Evolutionary conservation across 2,888 invertebrate genomes (phyloP), one percentile per base, ranked within the genome.

Genomic region (Frankliniella fusca): DNA sequence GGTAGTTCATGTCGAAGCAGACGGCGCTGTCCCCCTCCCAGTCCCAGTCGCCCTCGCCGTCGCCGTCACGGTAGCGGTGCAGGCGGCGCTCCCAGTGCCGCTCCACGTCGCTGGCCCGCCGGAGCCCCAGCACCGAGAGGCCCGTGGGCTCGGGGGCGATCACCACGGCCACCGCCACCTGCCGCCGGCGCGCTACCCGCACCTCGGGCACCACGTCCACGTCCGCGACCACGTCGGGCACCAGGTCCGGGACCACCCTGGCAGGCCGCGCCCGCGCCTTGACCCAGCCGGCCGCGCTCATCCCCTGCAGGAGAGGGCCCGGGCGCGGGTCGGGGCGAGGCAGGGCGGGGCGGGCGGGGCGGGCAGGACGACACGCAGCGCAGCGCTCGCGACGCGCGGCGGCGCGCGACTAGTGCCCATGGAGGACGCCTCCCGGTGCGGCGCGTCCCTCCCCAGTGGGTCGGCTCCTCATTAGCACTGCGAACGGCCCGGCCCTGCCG

Each of bases 1-100:
- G 70, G 70, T 76, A 76, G 70, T 76, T 27, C 70, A 76, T 76
- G 27, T 76, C 70, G 70, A 76, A 27, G 70, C 70, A 76, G 11
- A 76, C 70, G 70, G 70, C 70, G 70, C 70, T 27, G 23, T 27
- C 61, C 61, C 61, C 61, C 61, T 61, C 61, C 61, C 61, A 27
- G 23, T 76, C 27, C 70, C 70, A 76, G 70, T 76, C 70, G 70
- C 27, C 70, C 23, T 76, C 27, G 70, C 27, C 70, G 70, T 76
- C 70, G 27, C 8, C n/a, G 70, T 76, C 70, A 11, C 27, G 23
- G 70, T 76, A 76, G 23, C 8, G 70, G 23, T 27, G 8, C 23
- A 23, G 23, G 70, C 70, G 70, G 23, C 27, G 70, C 70, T 76
- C 70, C 70, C 70, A 76, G 23, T 12, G 23, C 23, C 70, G 70